phyloP scores from a whole-genome alignment of 2,113 vertebrate genomes.

The Calyptomena viridis region DNA sequence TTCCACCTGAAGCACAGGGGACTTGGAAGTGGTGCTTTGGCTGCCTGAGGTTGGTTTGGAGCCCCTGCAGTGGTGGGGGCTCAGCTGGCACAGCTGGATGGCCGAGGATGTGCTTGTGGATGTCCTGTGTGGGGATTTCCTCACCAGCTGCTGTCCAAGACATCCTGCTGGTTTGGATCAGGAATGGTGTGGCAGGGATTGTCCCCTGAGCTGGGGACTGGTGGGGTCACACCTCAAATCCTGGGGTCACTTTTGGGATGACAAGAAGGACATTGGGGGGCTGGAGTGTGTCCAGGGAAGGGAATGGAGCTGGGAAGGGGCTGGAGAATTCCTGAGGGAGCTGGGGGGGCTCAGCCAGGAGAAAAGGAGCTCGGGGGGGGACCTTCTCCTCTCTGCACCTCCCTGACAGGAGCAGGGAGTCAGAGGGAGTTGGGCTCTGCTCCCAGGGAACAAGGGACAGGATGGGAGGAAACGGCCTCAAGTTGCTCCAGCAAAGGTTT shows the following conservation, averaged over 20 bases:
- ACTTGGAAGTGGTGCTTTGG: not conserved
- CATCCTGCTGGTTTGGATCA: not conserved
- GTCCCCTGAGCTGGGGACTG: not conserved
- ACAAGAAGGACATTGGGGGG: not conserved
- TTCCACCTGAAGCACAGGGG: not conserved
- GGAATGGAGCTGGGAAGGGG: not conserved
- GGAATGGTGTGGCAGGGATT: rapidly evolving
- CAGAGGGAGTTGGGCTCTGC: rapidly evolving
- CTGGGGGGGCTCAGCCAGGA: not conserved
- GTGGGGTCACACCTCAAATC: not conserved
- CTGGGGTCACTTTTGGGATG: not conserved
- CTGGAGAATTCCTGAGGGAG: not conserved
- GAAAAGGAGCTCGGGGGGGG: not conserved
- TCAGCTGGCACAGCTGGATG: not conserved
- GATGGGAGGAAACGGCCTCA: rapidly evolving
- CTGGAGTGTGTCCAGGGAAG: not conserved
- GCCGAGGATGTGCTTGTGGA: rapidly evolving
- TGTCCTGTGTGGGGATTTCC: not conserved
- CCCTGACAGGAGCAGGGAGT: not conserved
- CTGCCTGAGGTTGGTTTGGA: rapidly evolving
- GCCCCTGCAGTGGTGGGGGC: not conserved
- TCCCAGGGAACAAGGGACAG: not conserved
- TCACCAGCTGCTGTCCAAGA: rapidly evolving
- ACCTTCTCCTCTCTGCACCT: not conserved
- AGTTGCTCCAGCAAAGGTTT: rapidly evolving